phyloP scores from a whole-genome alignment of 1,140 invertebrate species.

The Bombyx mori region DNA sequence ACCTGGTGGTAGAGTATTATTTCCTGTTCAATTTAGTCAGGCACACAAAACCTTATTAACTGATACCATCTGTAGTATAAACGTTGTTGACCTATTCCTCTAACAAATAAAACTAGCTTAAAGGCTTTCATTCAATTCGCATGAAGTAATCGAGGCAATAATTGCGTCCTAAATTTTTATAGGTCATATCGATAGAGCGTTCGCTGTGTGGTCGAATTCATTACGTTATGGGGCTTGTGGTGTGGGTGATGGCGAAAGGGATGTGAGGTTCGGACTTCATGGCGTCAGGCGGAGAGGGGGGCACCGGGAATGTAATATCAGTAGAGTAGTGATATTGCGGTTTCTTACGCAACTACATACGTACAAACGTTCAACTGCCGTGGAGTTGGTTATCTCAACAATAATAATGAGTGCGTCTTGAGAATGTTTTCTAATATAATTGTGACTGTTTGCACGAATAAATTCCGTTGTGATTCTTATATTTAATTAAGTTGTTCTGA shows the following conservation, averaged over 20 bases:
- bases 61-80: neutral
- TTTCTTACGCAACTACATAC: slow-evolving; percentile 33
- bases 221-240: slow-evolving; percentile 42
- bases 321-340: slow-evolving; percentile 58
- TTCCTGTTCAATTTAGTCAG: too few species aligned
- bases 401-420: neutral
- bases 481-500: too few species aligned
- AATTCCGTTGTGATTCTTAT: neutral
- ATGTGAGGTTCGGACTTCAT: slow-evolving; percentile 28
- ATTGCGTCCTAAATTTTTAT: slow-evolving; percentile 53
- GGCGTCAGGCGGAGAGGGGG: slow-evolving; percentile 38
- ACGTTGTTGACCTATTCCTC: neutral
- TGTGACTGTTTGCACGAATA: neutral
- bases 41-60: neutral
- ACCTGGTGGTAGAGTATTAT: too few species aligned
- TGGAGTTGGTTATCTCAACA: slow-evolving; percentile 10
- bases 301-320: slow-evolving; percentile 55
- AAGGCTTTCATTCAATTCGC: slow-evolving; percentile 5
- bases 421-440: too few species aligned
- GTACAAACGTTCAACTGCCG: slow-evolving; percentile 20
- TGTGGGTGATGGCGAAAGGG: slow-evolving; percentile 18
- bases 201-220: slow-evolving; percentile 41
- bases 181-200: slow-evolving; percentile 46
- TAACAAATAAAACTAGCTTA: too few species aligned
- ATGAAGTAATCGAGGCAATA: slow-evolving; percentile 31